Evolutionary conservation across 2,888 invertebrate genomes (phyloP).

Genomic region (Idaea biselata): DNA sequence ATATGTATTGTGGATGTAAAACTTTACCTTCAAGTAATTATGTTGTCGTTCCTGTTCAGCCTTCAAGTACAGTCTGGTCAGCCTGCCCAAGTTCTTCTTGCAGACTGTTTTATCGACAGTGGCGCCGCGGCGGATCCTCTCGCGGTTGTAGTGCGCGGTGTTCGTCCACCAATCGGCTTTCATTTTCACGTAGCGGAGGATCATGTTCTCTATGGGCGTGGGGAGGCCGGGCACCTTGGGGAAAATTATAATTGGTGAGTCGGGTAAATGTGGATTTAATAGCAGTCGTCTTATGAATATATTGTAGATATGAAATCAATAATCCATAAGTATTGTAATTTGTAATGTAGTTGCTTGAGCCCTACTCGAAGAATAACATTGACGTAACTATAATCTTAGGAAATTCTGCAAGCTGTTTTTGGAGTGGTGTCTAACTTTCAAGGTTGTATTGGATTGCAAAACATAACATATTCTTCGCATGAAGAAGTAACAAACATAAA

Average conservation of each 20-base stretch:
- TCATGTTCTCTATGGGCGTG: conserved; percentile 99
- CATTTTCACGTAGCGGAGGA: conserved; percentile 99
- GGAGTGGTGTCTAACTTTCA: no score
- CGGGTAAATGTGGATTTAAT: conserved; percentile 7
- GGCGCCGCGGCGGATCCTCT: conserved; percentile 98
- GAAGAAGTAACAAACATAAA: no score
- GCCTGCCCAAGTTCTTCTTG: conserved; percentile 99
- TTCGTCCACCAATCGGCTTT: conserved; percentile 99
- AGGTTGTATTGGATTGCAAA: no score
- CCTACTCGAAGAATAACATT: no score
- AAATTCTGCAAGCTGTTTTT: no score
- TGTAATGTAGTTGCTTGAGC: no score
- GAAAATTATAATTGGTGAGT: neutral
- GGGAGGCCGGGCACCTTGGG: conserved; percentile 95
- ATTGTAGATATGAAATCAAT: neutral
- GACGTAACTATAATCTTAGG: no score
- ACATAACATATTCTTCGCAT: no score
- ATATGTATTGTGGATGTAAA: neutral
- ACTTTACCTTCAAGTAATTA: conserved; percentile 94
- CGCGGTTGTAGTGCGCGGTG: conserved; percentile 99
- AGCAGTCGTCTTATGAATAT: neutral
- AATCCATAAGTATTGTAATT: no score
- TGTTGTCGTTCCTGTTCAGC: conserved; percentile 99
- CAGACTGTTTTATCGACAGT: conserved; percentile 99
- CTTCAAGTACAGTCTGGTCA: conserved; percentile 97